A percentile compares a stretch with the other conserved stretches of the same genome.
These are phyloP conservation scores for Epizoanthus fatuus DNA, from an alignment of 92 coral and sea anemone genomes.

Conservation along the genomic window DNA sequence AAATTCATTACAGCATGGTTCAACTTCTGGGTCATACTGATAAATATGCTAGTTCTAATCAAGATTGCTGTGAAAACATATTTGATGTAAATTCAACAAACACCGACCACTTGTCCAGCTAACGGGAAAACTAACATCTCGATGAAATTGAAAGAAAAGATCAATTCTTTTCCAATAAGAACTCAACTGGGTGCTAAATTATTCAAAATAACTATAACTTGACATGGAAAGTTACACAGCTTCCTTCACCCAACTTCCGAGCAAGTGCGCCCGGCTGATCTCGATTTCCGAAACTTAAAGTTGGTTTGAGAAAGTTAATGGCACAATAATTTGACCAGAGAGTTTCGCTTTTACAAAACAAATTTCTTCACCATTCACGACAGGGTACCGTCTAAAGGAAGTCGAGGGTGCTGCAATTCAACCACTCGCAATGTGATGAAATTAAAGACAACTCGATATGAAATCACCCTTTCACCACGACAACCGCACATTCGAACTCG, in stretches of 20 bases:
- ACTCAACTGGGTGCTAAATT: slow-evolving; percentile 69
- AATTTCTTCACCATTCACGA: slow-evolving; percentile 19
- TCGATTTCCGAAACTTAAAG: slow-evolving; percentile 2
- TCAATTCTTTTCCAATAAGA: slow-evolving; percentile 75
- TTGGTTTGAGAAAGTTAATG: slow-evolving; percentile 14
- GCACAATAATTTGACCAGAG: slow-evolving; percentile 1
- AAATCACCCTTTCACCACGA: background rate
- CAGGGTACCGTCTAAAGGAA: slow-evolving; percentile 32
- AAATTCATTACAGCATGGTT: too few species aligned
- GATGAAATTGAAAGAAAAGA: slow-evolving; percentile 65
- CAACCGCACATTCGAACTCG: slow-evolving; percentile 9
- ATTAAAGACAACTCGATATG: slow-evolving; percentile 81
- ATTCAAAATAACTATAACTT: slow-evolving; percentile 58
- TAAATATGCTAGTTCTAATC: slow-evolving; percentile 44
- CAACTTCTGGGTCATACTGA: background rate
- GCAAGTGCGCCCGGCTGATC: slow-evolving; percentile 16
- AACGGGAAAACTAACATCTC: slow-evolving; percentile 17
- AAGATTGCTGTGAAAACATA: slow-evolving; percentile 42
- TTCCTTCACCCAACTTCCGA: slow-evolving; percentile 23
- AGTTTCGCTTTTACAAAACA: background rate
- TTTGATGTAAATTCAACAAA: slow-evolving; percentile 42
- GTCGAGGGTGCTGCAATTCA: slow-evolving; percentile 1
- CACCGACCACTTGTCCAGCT: slow-evolving; percentile 12
- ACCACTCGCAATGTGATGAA: slow-evolving; percentile 67
- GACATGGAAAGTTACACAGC: slow-evolving; percentile 46